Evolutionary conservation across 2,113 vertebrate species (phyloP), one percentile per base, ranked within the genome.

Genomic region (Bagarius yarrelli): DNA sequence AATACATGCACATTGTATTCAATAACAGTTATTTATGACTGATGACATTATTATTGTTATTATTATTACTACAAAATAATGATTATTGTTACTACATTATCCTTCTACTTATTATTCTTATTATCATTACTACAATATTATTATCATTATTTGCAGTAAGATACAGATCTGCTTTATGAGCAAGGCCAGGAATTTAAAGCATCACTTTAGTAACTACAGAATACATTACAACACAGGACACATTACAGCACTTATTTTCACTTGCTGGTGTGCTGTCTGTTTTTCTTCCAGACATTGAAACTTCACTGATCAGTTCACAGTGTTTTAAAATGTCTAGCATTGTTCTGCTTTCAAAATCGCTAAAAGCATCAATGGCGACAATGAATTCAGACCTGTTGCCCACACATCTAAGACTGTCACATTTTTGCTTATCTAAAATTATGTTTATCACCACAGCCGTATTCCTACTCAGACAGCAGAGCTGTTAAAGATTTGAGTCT

Each of bases 361-460:
- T 53, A 21, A 32, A 72, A 32, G 1, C 25, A 52, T 32, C 25
- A 53, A 52, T 16, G 18, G n/a, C 52, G 47, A 53, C 47, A 72
- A 30, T 72, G 69, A 30, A 72, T 72, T 30, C 25, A 53, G 4
- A 72, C 47, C 47, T 72, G 27, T 72, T 70, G 40, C 40, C 23
- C n/a, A 50, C 44, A 69, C 64, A 44, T 44, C 12, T 70, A 13
- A 70, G 6, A n/a, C 23, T 15, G 40, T 27, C n/a, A 16, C 40
- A 25, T 47, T 47, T 40, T 25, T 47, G 23, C 13, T 69, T 12
- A 53, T 53, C 15, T 9, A 16, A 23, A 52, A 50, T 52, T 52
- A 27, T 71, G 2, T n/a, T 18, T 52, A 71, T 18, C 69, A 30
- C 3, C 44, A 71, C 44, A 47, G 23, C 2, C 15, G 23, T 47